Evolutionary conservation across 1,140 invertebrate genomes (phyloP), one percentile per base, ranked within the genome.

Genomic region (Probaryconus sp.): DNA sequence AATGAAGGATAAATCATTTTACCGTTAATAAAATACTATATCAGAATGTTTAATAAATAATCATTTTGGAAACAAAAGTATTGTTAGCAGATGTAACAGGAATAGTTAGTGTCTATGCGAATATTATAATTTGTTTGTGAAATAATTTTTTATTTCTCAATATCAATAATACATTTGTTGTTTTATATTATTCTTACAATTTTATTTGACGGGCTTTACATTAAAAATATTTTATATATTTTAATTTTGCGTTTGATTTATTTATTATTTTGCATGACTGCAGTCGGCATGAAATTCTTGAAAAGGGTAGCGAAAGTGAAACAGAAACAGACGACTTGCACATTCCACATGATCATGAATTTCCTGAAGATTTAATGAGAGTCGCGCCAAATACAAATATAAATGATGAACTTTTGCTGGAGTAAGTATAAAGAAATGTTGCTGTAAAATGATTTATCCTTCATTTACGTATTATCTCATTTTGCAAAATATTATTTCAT

Each of bases 401-500:
- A 47, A 81, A 88, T 56, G 86, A 89, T 68, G 86, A 88, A 68
- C 82, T 89, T 43, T 81, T 89, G 47, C 84, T 84, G 20, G 88
- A 91, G 90, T 91, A 84, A 91, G 90, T 91, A 90, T 56, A 58
- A 20, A 6, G n/a, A 24, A 24, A 24, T 7, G 7, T 24, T 24
- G 21, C 21, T 24, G 3, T 24, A 4, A 24, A 24, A 3, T 24
- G 21, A n/a, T n/a, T n/a, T n/a, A n/a, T n/a, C n/a, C n/a, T n/a
- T n/a, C n/a, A n/a, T n/a, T n/a, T n/a, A n/a, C n/a, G n/a, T n/a
- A n/a, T n/a, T n/a, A n/a, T n/a, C n/a, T n/a, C n/a, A n/a, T n/a
- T n/a, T n/a, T n/a, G n/a, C n/a, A n/a, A n/a, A n/a, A n/a, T n/a
- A n/a, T n/a, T n/a, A n/a, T n/a, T n/a, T n/a, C n/a, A n/a, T n/a